phyloP scores from a whole-genome alignment of 2,113 vertebrate genomes.

The Cynocephalus volans region DNA sequence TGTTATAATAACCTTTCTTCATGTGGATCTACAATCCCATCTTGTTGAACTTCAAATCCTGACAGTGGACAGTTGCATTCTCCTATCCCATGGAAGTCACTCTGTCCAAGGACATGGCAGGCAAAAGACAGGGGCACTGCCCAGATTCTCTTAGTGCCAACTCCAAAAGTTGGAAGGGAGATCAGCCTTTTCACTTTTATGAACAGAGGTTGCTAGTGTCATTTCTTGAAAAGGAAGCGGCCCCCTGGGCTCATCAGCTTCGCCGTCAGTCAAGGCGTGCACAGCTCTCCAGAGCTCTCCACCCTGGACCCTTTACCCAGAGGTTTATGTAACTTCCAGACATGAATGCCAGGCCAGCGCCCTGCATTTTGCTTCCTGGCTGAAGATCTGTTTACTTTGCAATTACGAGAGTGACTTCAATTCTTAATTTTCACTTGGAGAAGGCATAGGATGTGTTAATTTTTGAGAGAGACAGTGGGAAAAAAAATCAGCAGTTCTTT shows the following conservation, averaged over 20 bases:
- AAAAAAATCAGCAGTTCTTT: neutral
- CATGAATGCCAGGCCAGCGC: neutral
- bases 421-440: conserved; percentile 38
- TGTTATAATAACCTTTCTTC: neutral
- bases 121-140: neutral
- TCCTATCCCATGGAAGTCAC: neutral
- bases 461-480: neutral
- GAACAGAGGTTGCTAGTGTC: neutral
- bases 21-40: neutral
- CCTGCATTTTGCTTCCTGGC: neutral
- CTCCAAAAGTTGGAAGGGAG: neutral
- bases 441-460: neutral
- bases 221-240: neutral
- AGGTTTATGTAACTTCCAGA: neutral
- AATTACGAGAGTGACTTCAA: neutral
- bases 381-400: neutral
- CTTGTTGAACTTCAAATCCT: neutral
- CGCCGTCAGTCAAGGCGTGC: neutral
- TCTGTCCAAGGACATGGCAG: neutral
- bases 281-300: neutral
- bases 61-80: neutral
- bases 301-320: neutral
- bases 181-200: neutral
- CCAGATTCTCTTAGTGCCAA: fast-evolving
- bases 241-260: neutral